phyloP scores from a whole-genome alignment of 2,797 vertebrate species.

The Dallia pectoralis region DNA sequence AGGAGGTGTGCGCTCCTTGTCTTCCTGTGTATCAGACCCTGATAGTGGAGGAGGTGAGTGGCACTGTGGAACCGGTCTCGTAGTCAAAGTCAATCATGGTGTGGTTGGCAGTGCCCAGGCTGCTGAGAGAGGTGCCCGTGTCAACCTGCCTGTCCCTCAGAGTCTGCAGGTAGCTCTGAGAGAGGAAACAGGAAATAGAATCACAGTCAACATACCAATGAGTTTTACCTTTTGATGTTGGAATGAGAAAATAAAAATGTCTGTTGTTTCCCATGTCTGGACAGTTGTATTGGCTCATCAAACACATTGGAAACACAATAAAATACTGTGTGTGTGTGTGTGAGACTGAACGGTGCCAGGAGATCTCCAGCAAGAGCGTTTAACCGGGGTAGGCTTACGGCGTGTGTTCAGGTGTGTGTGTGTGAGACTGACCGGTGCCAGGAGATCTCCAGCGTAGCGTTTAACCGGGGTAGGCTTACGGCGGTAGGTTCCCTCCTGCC shows the following conservation, averaged over 20 bases:
- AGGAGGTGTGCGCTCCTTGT: conserved; percentile 17
- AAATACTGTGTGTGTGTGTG: neutral
- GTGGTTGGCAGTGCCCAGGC: conserved; percentile 71
- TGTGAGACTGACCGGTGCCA: conserved; percentile 81
- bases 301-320: too few relatives aligned
- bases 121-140: conserved; percentile 77
- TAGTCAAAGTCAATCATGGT: conserved; percentile 80
- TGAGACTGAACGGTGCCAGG: conserved; percentile 82
- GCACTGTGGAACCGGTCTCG: conserved; percentile 79
- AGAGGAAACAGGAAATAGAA: neutral
- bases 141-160: conserved; percentile 80
- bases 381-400: conserved; percentile 73
- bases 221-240: neutral
- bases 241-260: too few relatives aligned
- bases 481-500: conserved; percentile 77
- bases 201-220: neutral
- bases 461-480: conserved; percentile 75
- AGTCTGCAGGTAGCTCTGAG: conserved; percentile 87
- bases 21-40: conserved; percentile 66
- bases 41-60: conserved; percentile 75
- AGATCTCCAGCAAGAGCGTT: conserved; percentile 82
- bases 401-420: conserved; percentile 34
- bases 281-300: neutral
- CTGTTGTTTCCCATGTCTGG: too few relatives aligned
- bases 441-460: conserved; percentile 80